phyloP scores from a whole-genome alignment of 2,797 vertebrate genomes.

The Gymnocypris eckloni region DNA sequence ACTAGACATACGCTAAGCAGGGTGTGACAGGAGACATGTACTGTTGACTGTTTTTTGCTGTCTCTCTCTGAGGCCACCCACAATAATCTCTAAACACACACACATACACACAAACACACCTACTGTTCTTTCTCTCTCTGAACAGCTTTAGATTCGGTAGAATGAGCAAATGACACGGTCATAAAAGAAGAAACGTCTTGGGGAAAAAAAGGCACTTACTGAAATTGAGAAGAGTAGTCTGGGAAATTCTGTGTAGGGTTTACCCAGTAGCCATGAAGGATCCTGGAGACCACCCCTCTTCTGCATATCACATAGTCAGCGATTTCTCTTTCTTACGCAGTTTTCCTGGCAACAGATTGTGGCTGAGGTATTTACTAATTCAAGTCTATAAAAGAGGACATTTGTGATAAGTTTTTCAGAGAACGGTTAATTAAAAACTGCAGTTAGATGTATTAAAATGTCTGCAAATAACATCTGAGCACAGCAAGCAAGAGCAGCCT shows the following conservation, averaged over 20 bases:
- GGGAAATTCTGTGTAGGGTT: conserved; percentile 59
- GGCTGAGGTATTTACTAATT: neutral
- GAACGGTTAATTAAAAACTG: neutral
- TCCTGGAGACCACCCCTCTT: conserved; percentile 47
- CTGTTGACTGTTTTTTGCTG: conserved; percentile 70
- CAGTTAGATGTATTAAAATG: neutral
- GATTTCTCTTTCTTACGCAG: conserved; percentile 45
- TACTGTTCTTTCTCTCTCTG: conserved; percentile 67
- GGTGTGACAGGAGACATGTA: conserved; percentile 74
- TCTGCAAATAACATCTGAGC: neutral
- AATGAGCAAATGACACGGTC: conserved; percentile 32
- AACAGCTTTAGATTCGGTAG: conserved; percentile 66
- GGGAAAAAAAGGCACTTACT: conserved; percentile 34
- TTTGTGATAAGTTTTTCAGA: neutral
- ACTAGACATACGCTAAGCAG: conserved; percentile 75
- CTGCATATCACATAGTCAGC: conserved; percentile 40
- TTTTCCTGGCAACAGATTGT: conserved; percentile 54
- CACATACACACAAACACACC: conserved; percentile 22
- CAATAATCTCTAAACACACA: conserved; percentile 67
- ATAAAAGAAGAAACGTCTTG: conserved; percentile 21
- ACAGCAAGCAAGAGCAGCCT: neutral
- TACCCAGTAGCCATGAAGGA: conserved; percentile 48
- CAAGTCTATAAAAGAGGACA: conserved; percentile 2
- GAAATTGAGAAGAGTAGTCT: conserved; percentile 29
- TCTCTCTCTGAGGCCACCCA: conserved; percentile 72